Evolutionary conservation across 2,888 invertebrate genomes (phyloP).

Genomic region (Stenotaenia linearis): DNA sequence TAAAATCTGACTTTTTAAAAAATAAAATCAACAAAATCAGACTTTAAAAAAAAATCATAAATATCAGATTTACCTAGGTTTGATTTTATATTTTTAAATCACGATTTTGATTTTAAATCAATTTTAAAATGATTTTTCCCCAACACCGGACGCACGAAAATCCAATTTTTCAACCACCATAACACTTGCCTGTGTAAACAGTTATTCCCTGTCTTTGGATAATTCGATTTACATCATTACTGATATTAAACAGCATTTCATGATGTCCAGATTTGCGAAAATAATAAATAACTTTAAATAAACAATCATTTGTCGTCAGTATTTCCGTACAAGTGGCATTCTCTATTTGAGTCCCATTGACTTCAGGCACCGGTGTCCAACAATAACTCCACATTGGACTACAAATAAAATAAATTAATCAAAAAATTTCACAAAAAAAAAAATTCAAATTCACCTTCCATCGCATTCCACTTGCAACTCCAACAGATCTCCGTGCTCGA

Average conservation of each 20-base stretch:
- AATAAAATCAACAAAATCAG: no score
- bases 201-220: slow-evolving; percentile 68
- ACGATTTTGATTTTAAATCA: no score
- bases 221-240: slow-evolving; percentile 66
- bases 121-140: no score
- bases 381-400: slow-evolving; percentile 27
- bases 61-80: no score
- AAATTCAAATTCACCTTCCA: slow-evolving; percentile 55
- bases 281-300: slow-evolving; percentile 62
- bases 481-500: slow-evolving; percentile 72
- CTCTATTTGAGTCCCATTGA: slow-evolving; percentile 49
- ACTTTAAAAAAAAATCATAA: no score
- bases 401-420: not conserved
- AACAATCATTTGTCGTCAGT: slow-evolving; percentile 49
- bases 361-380: not conserved
- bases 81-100: no score
- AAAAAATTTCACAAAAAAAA: not conserved
- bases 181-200: slow-evolving; percentile 77
- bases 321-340: slow-evolving; percentile 53
- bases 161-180: no score
- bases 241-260: slow-evolving; percentile 69
- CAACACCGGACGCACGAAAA: no score
- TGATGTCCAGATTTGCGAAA: slow-evolving; percentile 64
- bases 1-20: no score
- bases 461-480: slow-evolving; percentile 62